Evolutionary conservation across 2,113 vertebrate species (phyloP).

Genomic region (Rutilus rutilus): DNA sequence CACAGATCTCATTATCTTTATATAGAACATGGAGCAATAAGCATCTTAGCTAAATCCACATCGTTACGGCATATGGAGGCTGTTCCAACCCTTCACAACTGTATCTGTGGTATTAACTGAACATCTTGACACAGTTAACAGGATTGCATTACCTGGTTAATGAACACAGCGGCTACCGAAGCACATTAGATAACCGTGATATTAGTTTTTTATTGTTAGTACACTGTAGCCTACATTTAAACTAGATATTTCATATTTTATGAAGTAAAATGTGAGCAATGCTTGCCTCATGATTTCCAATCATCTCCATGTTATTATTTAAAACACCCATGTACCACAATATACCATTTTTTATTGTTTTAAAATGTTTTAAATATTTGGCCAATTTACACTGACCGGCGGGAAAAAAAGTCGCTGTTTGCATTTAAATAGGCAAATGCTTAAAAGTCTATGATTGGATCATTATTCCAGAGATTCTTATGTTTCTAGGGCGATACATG

Average conservation of each 20-base stretch:
- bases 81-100: slow-evolving; percentile 10
- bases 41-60: slow-evolving; percentile 64
- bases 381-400: no score
- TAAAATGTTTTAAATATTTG: no score
- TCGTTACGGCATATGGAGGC: slow-evolving; percentile 33
- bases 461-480: no score
- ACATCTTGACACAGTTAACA: slow-evolving; percentile 38
- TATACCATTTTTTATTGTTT: neutral
- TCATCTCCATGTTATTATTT: neutral
- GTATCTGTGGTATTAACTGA: neutral
- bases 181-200: neutral
- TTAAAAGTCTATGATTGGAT: no score
- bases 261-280: neutral
- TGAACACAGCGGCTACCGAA: neutral
- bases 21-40: slow-evolving; percentile 53
- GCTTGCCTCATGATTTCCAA: neutral
- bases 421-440: no score
- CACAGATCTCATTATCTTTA: slow-evolving; percentile 65
- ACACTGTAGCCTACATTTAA: neutral
- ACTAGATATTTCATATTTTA: neutral
- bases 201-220: neutral
- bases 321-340: neutral
- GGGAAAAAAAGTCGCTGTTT: no score
- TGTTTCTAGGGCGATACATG: no score
- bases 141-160: slow-evolving; percentile 46